A percentile compares a stretch with the other conserved stretches of the same genome.
These are phyloP conservation scores for Urocitellus parryii DNA, from an alignment of 2,113 vertebrate genomes.

Conservation along the genomic window DNA sequence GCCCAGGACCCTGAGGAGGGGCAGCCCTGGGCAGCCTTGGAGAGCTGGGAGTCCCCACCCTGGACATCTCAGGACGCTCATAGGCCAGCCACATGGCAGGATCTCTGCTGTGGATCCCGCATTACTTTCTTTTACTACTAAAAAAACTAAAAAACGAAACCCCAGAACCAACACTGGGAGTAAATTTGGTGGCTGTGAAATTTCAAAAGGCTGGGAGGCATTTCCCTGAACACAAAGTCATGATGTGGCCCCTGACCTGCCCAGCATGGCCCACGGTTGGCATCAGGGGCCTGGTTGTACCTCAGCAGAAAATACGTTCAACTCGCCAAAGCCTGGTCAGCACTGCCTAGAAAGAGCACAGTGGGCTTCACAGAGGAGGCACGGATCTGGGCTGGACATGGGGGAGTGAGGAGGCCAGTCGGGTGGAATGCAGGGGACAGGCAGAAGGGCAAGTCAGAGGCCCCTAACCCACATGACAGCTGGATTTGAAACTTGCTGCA, in stretches of 20 bases:
- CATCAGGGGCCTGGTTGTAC: not conserved
- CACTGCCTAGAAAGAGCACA: not conserved
- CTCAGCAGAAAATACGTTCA: not conserved
- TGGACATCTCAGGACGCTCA: fast-evolving
- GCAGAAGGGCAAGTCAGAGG: not conserved
- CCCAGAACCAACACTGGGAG: not conserved
- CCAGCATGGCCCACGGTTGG: constrained; percentile 53
- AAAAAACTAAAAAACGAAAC: not conserved
- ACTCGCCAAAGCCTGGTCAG: fast-evolving
- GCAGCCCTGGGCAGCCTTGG: not conserved
- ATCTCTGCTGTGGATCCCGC: not conserved
- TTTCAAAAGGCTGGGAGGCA: constrained; percentile 75
- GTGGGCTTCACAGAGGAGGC: not conserved
- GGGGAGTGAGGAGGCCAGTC: fast-evolving
- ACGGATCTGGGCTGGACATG: fast-evolving
- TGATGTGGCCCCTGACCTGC: constrained; percentile 26
- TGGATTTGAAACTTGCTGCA: not conserved
- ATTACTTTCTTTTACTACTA: not conserved
- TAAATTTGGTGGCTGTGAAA: constrained; percentile 76
- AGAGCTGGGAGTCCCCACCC: fast-evolving
- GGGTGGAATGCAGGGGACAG: not conserved
- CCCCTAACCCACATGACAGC: not conserved
- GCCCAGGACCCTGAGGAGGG: not conserved
- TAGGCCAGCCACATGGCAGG: fast-evolving
- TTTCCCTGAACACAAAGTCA: constrained; percentile 70